phyloP scores from a whole-genome alignment of 2,888 invertebrate species.

The Pseudeuparius sepicola region DNA sequence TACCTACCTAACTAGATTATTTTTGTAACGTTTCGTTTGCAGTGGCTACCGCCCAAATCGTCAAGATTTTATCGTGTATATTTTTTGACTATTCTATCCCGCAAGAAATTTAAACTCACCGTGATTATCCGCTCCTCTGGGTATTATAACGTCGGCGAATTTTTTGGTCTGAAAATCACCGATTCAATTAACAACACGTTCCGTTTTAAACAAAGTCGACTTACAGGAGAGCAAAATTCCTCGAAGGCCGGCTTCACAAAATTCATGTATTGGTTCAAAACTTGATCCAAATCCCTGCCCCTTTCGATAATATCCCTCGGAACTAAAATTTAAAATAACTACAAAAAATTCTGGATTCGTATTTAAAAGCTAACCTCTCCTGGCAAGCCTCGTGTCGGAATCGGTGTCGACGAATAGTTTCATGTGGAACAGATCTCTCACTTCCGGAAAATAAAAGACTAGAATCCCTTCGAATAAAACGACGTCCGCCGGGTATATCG shows the following conservation, averaged over 20 bases:
- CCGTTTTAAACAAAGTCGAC: too few species aligned
- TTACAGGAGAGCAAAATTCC: constrained; percentile 94
- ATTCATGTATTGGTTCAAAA: constrained; percentile 93
- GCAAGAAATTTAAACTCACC: too few species aligned
- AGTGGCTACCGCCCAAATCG: too few species aligned
- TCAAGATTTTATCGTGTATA: too few species aligned
- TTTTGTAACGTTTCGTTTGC: too few species aligned
- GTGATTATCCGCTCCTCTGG: constrained; percentile 94
- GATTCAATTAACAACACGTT: too few species aligned
- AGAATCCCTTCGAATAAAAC: constrained; percentile 96
- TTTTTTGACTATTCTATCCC: too few species aligned
- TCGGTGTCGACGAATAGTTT: constrained; percentile 99
- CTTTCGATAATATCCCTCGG: constrained; percentile 92
- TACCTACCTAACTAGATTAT: too few species aligned
- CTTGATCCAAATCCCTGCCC: constrained; percentile 87
- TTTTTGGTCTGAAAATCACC: constrained; percentile 95
- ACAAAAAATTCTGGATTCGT: too few species aligned
- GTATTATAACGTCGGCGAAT: constrained; percentile 99
- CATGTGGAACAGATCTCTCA: constrained; percentile 94
- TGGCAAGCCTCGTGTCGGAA: constrained; percentile 91
- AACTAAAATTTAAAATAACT: constrained; percentile 46
- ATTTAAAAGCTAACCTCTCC: constrained; percentile 76
- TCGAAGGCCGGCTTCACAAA: constrained; percentile 99
- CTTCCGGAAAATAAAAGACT: constrained; percentile 93
- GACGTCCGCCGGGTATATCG: constrained; percentile 92